These are phyloP conservation scores for Corvus hawaiiensis DNA, from an alignment of 2,113 vertebrate species.

Conservation along the genomic window DNA sequence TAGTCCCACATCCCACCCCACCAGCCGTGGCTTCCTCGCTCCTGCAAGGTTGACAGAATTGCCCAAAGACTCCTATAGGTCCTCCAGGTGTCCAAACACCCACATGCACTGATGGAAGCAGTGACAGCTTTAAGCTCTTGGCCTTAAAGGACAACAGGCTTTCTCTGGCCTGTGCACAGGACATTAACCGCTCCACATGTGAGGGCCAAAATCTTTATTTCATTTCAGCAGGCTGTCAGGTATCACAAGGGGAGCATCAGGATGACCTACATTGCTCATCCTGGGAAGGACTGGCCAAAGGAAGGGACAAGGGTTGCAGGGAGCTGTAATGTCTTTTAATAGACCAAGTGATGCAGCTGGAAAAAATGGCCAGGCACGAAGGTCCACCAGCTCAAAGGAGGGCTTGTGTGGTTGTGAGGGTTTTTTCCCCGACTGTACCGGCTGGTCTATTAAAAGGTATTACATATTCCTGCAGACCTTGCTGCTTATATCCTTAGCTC, in stretches of 20 bases:
- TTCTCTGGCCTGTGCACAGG: neutral
- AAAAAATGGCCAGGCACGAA: conserved; percentile 1
- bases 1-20: neutral
- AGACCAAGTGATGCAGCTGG: conserved; percentile 26
- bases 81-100: neutral
- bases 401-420: neutral
- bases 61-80: neutral
- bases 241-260: neutral
- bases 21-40: neutral
- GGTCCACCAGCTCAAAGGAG: conserved; percentile 13
- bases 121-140: neutral
- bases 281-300: neutral
- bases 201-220: neutral
- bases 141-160: neutral
- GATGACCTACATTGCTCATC: neutral
- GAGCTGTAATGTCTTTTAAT: neutral
- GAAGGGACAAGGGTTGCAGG: neutral
- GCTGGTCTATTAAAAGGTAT: conserved; percentile 18
- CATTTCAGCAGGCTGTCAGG: neutral
- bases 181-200: neutral
- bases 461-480: neutral
- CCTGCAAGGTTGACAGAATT: neutral
- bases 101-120: neutral
- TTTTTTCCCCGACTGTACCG: neutral
- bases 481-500: neutral